Base-by-base conservation (phyloP, 2,888 invertebrate genomes). In the Myathropa florea region DNA sequence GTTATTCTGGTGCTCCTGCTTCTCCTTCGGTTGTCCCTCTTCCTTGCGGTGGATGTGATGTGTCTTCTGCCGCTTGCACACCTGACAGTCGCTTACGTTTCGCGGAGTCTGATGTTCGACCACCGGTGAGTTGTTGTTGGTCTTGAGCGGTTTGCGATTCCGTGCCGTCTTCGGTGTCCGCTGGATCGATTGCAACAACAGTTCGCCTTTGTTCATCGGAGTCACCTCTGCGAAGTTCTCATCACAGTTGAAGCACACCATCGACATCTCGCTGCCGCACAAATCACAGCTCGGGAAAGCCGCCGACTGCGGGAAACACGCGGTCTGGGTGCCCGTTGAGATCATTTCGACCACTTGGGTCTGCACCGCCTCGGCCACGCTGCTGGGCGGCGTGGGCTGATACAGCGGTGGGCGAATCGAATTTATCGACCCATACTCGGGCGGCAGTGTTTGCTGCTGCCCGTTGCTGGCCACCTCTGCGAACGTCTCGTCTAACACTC, bases 151-250 rank as follows among this genome's bases (percentile, higher is more conserved):
- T 55, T 91, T 89, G 39, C 91, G 89, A 91, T 91, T 91, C 63
- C 91, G 91, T 78, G 90, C 90, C 67, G 93, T 92, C 88, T 91
- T 92, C 88, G 93, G 93, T 72, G 94, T 93, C 33, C 94, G 92
- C 89, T 94, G 92, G 86, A 94, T 94, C 72, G 94, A 94, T 87
- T 94, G 94, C 73, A 94, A 90, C 81, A 94, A 89, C 70, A 94
- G 91, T 89, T 94, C 94, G 18, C 94, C 94, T 88, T 94, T 94
- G 90, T 93, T 94, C 46, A 92, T 89, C 33, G 92, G 92, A 57
- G 90, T 90, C 78, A 89, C 84, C n/a, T 89, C 89, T n/a, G 87
- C 88, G 23, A 88, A 88, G 61, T 87, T 86, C 28, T 88, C 88
- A 33, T 81, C 86, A 60, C 93, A 93, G 72, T 91, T 91, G 88